phyloP scores from a whole-genome alignment of 2,113 vertebrate genomes.

The Xenotilapia caudafasciata region DNA sequence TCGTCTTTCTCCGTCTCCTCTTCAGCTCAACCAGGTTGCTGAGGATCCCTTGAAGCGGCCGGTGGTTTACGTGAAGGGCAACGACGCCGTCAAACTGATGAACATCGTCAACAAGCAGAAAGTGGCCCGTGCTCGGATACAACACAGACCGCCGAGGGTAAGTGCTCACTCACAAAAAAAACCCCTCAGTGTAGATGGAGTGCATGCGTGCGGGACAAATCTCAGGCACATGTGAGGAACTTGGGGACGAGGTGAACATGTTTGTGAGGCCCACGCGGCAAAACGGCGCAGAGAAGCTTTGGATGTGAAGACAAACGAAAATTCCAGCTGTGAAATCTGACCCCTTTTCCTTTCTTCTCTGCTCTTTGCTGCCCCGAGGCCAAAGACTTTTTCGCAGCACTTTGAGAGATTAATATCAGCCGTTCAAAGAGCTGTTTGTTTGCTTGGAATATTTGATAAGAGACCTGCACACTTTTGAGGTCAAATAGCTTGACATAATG shows the following conservation, averaged over 20 bases:
- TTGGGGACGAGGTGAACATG: background rate
- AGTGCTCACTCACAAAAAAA: conserved; percentile 39
- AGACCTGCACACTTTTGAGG: conserved; percentile 38
- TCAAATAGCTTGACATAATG: conserved; percentile 43
- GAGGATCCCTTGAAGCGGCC: conserved; percentile 96
- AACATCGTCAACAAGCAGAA: conserved; percentile 99
- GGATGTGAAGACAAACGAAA: conserved; percentile 26
- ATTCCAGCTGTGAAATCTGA: conserved; percentile 54
- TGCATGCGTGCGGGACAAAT: background rate
- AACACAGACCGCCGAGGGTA: conserved; percentile 91
- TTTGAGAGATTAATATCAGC: conserved; percentile 46
- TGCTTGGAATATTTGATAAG: conserved; percentile 55
- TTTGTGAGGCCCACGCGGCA: background rate
- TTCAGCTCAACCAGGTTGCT: conserved; percentile 86
- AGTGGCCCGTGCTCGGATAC: conserved; percentile 92
- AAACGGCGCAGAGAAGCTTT: background rate
- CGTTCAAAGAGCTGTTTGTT: conserved; percentile 58
- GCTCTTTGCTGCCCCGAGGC: conserved; percentile 11
- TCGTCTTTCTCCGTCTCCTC: background rate
- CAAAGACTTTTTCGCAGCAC: conserved; percentile 1
- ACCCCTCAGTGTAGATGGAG: background rate
- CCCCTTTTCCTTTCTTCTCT: conserved; percentile 16
- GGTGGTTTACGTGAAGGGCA: conserved; percentile 97
- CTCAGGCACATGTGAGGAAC: background rate
- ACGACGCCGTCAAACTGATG: conserved; percentile 96